phyloP scores from a whole-genome alignment of 1,140 invertebrate species.

The Chrysomallon squamiferum region DNA sequence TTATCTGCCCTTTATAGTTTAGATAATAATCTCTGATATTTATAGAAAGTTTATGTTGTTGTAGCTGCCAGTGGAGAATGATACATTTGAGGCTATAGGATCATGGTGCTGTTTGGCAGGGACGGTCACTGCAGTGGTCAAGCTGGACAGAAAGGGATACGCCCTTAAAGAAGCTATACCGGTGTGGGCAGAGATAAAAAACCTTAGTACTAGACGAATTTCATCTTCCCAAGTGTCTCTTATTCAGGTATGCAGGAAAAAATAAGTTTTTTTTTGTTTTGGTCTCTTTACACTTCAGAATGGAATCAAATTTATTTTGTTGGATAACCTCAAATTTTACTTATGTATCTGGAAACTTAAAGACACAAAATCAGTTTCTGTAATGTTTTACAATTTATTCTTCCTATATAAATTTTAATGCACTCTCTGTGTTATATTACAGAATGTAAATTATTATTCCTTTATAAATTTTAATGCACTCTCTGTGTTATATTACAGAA shows the following conservation, averaged over 20 bases:
- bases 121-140: slow-evolving; percentile 50
- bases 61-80: slow-evolving; percentile 55
- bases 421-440: no score
- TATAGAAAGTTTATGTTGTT: no score
- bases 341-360: no score
- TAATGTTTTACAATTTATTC: no score
- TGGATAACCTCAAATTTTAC: no score
- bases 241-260: slow-evolving; percentile 55
- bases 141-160: slow-evolving; percentile 53
- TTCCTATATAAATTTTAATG: no score
- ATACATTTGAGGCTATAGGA: slow-evolving; percentile 56
- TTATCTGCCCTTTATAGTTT: no score
- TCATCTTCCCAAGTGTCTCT: slow-evolving; percentile 52
- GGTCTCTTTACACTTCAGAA: neutral
- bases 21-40: no score
- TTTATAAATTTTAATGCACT: no score
- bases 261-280: neutral
- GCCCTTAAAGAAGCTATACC: slow-evolving; percentile 54
- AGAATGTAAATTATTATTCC: no score
- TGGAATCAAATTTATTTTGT: neutral
- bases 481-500: slow-evolving; percentile 44
- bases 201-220: slow-evolving; percentile 51
- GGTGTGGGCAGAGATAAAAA: slow-evolving; percentile 55
- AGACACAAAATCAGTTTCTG: no score
- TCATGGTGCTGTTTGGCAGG: slow-evolving; percentile 56